These are phyloP conservation scores for Rafetus swinhoei DNA, from an alignment of 2,113 vertebrate genomes.

Conservation along the genomic window DNA sequence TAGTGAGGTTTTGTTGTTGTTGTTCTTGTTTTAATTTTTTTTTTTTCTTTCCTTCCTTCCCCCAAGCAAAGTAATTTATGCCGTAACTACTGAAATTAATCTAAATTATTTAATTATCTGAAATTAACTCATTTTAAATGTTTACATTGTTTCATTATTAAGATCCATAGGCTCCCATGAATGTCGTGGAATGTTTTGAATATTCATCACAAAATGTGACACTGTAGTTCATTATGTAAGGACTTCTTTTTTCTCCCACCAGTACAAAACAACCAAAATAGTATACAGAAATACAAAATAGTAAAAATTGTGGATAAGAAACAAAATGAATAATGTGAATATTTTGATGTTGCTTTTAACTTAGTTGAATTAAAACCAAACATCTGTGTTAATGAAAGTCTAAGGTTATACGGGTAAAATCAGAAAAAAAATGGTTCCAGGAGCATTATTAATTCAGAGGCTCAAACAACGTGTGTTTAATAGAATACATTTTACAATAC, in stretches of 20 bases:
- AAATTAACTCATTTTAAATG: not conserved
- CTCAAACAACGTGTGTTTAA: not conserved
- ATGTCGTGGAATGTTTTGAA: fast-evolving
- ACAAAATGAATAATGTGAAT: not conserved
- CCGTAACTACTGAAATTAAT: not conserved
- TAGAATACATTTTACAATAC: not conserved
- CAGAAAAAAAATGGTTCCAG: not conserved
- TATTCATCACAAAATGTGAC: not conserved
- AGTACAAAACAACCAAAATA: not conserved
- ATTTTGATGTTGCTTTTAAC: not conserved
- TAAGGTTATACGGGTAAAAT: not conserved
- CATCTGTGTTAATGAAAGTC: not conserved
- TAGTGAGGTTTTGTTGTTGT: not conserved
- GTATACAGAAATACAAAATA: not conserved
- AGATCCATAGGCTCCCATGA: not conserved
- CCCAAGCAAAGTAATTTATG: fast-evolving
- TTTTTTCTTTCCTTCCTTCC: not conserved
- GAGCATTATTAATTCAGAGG: not conserved
- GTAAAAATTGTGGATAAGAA: not conserved
- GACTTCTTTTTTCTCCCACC: not conserved
- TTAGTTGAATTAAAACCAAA: not conserved
- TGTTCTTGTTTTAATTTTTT: not conserved
- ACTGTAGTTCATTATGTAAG: not conserved
- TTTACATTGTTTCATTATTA: not conserved
- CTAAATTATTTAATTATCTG: not conserved